Evolutionary conservation across 2,888 invertebrate species (phyloP).

Genomic region (Agrotis segetum): DNA sequence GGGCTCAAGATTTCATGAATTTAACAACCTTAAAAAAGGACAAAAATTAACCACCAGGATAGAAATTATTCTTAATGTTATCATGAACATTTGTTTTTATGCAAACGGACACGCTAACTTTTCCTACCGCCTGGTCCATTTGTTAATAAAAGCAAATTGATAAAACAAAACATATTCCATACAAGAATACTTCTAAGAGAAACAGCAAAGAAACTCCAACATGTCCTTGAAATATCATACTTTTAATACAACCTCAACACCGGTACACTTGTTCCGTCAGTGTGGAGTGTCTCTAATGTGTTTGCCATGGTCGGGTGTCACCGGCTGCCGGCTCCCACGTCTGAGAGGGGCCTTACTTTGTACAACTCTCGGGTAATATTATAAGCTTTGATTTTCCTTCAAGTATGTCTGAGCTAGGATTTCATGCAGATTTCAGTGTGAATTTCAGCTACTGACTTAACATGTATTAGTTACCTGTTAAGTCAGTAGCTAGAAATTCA

Average conservation of each 20-base stretch:
- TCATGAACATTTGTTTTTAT: no score
- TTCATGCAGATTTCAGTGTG: conserved; percentile 2
- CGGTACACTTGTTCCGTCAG: conserved; percentile 16
- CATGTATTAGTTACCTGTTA: no score
- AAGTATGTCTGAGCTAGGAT: conserved; percentile 4
- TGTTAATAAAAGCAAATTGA: no score
- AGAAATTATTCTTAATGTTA: no score
- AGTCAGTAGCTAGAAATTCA: no score
- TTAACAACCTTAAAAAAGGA: no score
- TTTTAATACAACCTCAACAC: neutral
- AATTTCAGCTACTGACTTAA: no score
- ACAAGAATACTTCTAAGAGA: no score
- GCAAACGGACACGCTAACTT: no score
- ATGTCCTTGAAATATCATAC: conserved; percentile 7
- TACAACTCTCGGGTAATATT: conserved; percentile 27
- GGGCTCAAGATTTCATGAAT: no score
- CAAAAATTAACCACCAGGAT: neutral
- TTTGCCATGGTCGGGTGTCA: conserved; percentile 51
- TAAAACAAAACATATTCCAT: no score
- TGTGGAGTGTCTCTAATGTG: conserved; percentile 58
- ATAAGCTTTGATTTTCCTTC: conserved; percentile 34
- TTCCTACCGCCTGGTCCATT: no score
- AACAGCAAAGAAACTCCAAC: neutral
- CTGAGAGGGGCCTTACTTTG: conserved; percentile 28
- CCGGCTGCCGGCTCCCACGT: conserved; percentile 57